Evolutionary conservation across 2,888 invertebrate genomes (phyloP).

Genomic region (Plagodis pulveraria): DNA sequence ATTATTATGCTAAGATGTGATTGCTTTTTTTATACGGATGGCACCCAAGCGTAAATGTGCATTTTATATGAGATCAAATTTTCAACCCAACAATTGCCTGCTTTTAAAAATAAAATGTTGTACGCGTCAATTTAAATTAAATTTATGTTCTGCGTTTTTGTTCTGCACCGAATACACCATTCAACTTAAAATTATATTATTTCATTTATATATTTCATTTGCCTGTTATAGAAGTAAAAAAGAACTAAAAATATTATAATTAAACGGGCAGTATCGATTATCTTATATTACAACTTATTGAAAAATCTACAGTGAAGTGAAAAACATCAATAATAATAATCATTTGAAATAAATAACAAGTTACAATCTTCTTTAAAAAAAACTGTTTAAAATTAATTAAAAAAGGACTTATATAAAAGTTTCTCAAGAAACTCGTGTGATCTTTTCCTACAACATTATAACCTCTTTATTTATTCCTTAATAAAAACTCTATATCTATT

Average conservation of each 20-base stretch:
- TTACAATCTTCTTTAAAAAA: slow-evolving; percentile 76
- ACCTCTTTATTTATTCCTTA: slow-evolving; percentile 82
- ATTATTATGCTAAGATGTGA: slow-evolving; percentile 74
- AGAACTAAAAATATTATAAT: slow-evolving; percentile 64
- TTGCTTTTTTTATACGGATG: slow-evolving; percentile 51
- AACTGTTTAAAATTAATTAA: slow-evolving; percentile 81
- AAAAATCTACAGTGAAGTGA: slow-evolving; percentile 71
- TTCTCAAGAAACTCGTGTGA: slow-evolving; percentile 75
- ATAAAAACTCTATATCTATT: slow-evolving; percentile 84
- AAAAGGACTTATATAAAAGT: slow-evolving; percentile 67
- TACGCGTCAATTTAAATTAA: slow-evolving; percentile 51
- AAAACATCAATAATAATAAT: slow-evolving; percentile 82
- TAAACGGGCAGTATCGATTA: slow-evolving; percentile 79
- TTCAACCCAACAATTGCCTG: slow-evolving; percentile 71
- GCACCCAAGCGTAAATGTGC: slow-evolving; percentile 70
- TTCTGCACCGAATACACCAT: slow-evolving; percentile 57
- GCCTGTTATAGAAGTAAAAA: slow-evolving; percentile 43
- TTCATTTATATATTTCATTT: slow-evolving; percentile 31
- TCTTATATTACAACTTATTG: slow-evolving; percentile 81
- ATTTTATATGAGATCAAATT: slow-evolving; percentile 72
- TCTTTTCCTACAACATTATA: slow-evolving; percentile 72
- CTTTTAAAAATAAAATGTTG: slow-evolving; percentile 61
- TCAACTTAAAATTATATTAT: slow-evolving; percentile 59
- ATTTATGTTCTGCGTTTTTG: slow-evolving; percentile 60
- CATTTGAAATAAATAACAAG: slow-evolving; percentile 85